These are phyloP conservation scores for Gallinago solitaria DNA, from an alignment of 2,797 vertebrate genomes.

Conservation along the genomic window DNA sequence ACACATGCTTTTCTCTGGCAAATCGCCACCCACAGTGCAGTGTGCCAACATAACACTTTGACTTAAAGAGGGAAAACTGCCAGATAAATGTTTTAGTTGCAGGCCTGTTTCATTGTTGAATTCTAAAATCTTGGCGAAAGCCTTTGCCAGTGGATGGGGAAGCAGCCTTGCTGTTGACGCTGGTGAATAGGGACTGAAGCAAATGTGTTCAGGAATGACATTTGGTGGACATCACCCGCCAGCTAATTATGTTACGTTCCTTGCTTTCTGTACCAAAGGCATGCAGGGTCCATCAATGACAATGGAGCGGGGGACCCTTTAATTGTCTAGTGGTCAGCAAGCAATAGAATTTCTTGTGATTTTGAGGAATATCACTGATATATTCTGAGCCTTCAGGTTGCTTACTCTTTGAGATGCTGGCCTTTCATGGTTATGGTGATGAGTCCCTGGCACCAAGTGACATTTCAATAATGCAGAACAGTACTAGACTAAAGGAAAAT, in stretches of 20 bases:
- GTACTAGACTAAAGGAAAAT: neutral
- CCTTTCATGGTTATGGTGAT: neutral
- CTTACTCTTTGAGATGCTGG: neutral
- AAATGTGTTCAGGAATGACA: constrained; percentile 33
- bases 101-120: constrained; percentile 79
- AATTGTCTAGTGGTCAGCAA: neutral
- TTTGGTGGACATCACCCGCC: constrained; percentile 21
- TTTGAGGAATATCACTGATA: neutral
- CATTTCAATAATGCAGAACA: neutral
- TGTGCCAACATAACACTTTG: constrained; percentile 83
- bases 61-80: constrained; percentile 85
- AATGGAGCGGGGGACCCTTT: neutral
- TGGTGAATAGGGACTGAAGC: constrained; percentile 28
- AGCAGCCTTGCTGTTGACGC: constrained; percentile 21
- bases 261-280: neutral
- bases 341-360: neutral
- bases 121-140: constrained; percentile 75
- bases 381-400: neutral
- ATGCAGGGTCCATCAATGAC: neutral
- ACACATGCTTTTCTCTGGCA: constrained; percentile 80
- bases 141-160: constrained; percentile 75
- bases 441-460: neutral
- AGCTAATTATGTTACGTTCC: neutral
- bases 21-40: constrained; percentile 75
- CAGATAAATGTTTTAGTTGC: constrained; percentile 84